Conservation (phyloP, 2,797 vertebrate species). For the Myotis findleyi region DNA sequence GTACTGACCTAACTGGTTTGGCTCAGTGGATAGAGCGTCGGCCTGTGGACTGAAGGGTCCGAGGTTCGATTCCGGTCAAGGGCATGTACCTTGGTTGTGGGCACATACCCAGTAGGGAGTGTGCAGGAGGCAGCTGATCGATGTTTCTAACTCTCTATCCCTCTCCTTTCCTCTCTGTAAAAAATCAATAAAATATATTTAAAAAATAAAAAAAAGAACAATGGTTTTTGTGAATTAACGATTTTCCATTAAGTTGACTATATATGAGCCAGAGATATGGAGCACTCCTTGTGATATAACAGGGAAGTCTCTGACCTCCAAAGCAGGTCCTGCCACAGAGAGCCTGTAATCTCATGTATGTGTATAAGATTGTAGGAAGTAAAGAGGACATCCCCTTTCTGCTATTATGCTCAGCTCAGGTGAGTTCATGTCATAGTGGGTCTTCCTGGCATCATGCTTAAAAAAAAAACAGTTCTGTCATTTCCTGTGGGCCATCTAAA, state of each 20-base stretch:
- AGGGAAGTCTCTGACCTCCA: background rate
- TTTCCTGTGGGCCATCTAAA: background rate
- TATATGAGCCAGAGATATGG: fast-evolving
- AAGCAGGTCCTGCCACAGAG: background rate
- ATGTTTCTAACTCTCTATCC: no score
- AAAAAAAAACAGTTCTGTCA: background rate
- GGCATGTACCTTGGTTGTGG: no score
- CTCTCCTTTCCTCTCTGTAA: no score
- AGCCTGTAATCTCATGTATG: background rate
- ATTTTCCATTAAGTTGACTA: background rate
- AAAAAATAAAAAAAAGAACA: background rate
- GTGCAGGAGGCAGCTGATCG: no score
- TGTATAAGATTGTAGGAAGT: background rate
- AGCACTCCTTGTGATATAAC: fast-evolving
- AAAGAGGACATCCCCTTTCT: background rate
- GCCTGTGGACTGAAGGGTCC: no score
- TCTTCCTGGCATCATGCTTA: background rate
- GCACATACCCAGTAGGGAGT: no score
- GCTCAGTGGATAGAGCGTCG: no score
- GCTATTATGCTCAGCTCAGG: background rate
- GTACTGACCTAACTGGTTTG: background rate
- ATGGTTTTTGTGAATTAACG: background rate
- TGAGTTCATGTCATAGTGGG: no score
- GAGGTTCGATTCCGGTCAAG: no score
- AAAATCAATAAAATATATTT: no score